Percentiles rank a stretch among this genome's conserved stretches.
Conservation (phyloP, 1,140 invertebrate species). For the Galleria mellonella region DNA sequence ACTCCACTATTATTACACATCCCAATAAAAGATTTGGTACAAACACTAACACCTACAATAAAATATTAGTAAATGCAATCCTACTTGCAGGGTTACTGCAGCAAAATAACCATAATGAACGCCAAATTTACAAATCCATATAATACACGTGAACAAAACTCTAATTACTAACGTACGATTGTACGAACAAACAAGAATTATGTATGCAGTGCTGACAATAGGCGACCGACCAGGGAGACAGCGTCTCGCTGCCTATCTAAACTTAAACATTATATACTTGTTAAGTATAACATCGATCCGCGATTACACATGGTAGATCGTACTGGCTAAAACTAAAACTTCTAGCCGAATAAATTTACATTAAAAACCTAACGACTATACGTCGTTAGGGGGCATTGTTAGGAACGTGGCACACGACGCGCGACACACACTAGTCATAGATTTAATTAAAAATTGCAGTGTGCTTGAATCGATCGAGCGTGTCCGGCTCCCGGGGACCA, state of each 20-base stretch:
- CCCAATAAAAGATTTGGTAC: slow-evolving; percentile 55
- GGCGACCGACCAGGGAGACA: no score
- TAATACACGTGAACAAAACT: slow-evolving; percentile 21
- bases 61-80: slow-evolving; percentile 72
- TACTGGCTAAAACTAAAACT: no score
- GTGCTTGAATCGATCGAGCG: slow-evolving; percentile 41
- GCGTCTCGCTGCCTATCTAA: not conserved
- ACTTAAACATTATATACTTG: slow-evolving; percentile 15
- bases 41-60: slow-evolving; percentile 61
- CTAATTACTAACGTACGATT: no score
- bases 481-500: slow-evolving; percentile 14
- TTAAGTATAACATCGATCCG: slow-evolving; percentile 8
- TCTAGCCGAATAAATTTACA: slow-evolving; percentile 2
- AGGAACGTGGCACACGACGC: slow-evolving; percentile 2
- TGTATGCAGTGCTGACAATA: no score
- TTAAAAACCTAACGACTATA: no score
- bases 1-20: slow-evolving; percentile 10
- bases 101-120: slow-evolving; percentile 32
- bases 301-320: slow-evolving; percentile 6
- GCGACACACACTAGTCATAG: slow-evolving; percentile 56
- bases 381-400: no score
- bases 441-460: slow-evolving; percentile 65
- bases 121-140: slow-evolving; percentile 41
- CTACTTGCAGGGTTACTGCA: slow-evolving; percentile 40
- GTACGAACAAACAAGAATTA: no score